phyloP scores from a whole-genome alignment of 2,113 vertebrate species.

The Lagopus muta region DNA sequence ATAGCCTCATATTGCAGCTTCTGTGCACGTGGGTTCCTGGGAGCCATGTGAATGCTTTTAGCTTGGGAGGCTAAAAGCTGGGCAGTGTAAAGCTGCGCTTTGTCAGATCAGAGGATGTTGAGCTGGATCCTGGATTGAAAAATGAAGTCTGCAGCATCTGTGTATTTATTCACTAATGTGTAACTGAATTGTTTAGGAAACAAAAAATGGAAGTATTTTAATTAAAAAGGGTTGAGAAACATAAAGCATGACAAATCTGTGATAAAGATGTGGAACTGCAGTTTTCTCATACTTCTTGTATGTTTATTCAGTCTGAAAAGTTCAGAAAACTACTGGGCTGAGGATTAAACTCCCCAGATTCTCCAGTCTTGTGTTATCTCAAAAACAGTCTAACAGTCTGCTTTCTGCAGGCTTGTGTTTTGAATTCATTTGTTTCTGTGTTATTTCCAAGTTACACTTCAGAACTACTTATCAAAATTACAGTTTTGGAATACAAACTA shows the following conservation, averaged over 20 bases:
- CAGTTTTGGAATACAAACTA: neutral
- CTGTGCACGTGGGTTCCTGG: neutral
- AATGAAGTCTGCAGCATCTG: neutral
- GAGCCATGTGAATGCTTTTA: neutral
- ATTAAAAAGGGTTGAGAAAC: slow-evolving; percentile 6
- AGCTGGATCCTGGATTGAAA: neutral
- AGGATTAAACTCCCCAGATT: neutral
- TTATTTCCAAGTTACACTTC: slow-evolving; percentile 45
- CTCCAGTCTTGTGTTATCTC: slow-evolving; percentile 18
- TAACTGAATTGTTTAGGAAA: neutral
- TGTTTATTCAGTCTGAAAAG: slow-evolving; percentile 45
- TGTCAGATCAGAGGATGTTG: neutral
- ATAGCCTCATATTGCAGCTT: neutral
- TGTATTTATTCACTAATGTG: slow-evolving; percentile 1
- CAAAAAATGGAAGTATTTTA: slow-evolving; percentile 1
- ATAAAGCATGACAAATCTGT: neutral
- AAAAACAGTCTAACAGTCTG: neutral
- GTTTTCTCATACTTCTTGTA: neutral
- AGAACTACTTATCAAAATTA: slow-evolving; percentile 19
- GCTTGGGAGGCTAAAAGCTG: neutral
- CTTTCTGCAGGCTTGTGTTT: slow-evolving; percentile 34
- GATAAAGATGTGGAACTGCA: slow-evolving; percentile 35
- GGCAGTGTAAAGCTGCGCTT: neutral
- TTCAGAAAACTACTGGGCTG: neutral
- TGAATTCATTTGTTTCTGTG: slow-evolving; percentile 42